Percentiles rank a stretch among this genome's conserved stretches.
Conservation (phyloP, 2,888 invertebrate species). For the Melanophora roralis region DNA sequence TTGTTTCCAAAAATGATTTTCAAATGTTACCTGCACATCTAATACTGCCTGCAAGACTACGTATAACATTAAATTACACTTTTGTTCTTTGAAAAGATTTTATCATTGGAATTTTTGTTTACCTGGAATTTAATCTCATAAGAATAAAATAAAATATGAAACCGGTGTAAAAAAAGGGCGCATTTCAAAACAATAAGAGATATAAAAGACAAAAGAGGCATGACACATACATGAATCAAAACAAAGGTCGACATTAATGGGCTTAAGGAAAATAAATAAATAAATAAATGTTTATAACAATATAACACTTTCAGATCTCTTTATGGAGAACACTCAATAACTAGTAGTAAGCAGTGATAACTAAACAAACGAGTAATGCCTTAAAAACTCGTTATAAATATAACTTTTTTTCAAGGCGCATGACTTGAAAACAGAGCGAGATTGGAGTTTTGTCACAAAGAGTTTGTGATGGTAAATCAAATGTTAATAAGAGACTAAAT, state of each 20-base stretch:
- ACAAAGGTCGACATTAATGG: conserved; percentile 52
- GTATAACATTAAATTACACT: conserved; percentile 4
- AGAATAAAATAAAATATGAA: conserved; percentile 2
- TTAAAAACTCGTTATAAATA: not conserved
- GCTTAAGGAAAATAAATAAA: conserved; percentile 27
- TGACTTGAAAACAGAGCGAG: not conserved
- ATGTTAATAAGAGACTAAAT: not conserved
- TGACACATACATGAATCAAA: conserved; percentile 14
- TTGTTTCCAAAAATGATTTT: too few species aligned
- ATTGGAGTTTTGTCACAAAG: not conserved
- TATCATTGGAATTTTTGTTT: conserved; percentile 33
- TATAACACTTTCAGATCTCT: not conserved
- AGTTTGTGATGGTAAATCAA: not conserved
- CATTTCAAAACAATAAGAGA: conserved; percentile 11
- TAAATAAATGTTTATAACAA: conserved; percentile 52
- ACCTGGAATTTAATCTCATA: not conserved
- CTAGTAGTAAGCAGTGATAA: not conserved
- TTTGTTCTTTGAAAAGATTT: not conserved
- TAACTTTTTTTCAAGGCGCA: conserved; percentile 12
- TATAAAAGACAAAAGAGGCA: conserved; percentile 9
- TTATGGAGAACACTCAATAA: not conserved
- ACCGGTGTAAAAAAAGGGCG: conserved; percentile 19
- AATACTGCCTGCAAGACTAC: not conserved
- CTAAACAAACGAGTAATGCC: not conserved
- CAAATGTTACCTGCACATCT: not conserved